Evolutionary conservation across 2,797 vertebrate species (phyloP), one percentile per base, ranked within the genome.

Genomic region (Falco biarmicus): DNA sequence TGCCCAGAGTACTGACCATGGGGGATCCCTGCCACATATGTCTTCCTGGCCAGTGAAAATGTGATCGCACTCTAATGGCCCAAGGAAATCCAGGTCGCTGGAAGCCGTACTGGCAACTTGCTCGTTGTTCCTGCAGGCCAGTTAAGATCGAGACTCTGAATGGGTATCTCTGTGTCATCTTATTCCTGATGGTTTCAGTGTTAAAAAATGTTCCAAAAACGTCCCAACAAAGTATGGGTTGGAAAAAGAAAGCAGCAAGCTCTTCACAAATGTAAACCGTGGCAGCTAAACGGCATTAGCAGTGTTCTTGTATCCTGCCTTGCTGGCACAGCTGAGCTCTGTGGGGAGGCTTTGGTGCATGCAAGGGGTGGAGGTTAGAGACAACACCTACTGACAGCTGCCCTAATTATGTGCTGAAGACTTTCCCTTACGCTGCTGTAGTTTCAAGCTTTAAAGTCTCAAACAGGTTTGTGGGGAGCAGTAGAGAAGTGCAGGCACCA

Each of bases 1-100:
- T 75, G 78, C 26, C 26, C 21, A 1, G 11, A 19, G 26, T 7
- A 6, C 34, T 14, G 31, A 8, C 51, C 1, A 0, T 2, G 28
- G 15, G 17, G 16, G 29, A 26, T 18, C 32, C 60, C 45, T 64
- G 68, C 32, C 28, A 12, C 6, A 1, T 22, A 7, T 10, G 4
- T 20, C 26, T 31, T 63, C 45, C 47, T 60, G 32, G 39, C 15
- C 61, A 11, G 53, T 14, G 15, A 28, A 54, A 50, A 20, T 22
- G 73, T 47, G 26, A 41, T 41, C 13, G 7, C 8, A 7, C n/a
- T 19, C 0, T 12, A 4, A 2, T 2, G 9, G 50, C n/a, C 41
- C 54, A 34, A 43, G 78, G 66, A 57, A n/a, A 13, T 4, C 32
- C 25, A 15, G 65, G 54, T 45, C 20, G 3, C 66, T 11, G 31